These are phyloP conservation scores for Nylanderia fulva DNA, from an alignment of 1,140 invertebrate genomes.

Conservation along the genomic window DNA sequence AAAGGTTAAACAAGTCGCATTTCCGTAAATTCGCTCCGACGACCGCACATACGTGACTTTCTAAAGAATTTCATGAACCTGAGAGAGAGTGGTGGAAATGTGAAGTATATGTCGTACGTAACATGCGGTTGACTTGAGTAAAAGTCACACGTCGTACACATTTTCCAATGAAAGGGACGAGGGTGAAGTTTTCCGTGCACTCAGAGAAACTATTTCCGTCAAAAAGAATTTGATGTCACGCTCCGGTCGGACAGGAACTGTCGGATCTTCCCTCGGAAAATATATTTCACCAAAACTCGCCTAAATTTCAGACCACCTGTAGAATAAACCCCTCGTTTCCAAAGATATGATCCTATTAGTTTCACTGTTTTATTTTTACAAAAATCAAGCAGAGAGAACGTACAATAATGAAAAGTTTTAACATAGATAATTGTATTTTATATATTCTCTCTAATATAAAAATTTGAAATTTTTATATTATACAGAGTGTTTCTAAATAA, in stretches of 20 bases:
- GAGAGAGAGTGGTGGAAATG: constrained; percentile 30
- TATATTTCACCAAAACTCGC: constrained; percentile 55
- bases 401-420: constrained; percentile 44
- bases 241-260: constrained; percentile 36
- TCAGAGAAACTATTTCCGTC: constrained; percentile 59
- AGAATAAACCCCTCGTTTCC: constrained; percentile 46
- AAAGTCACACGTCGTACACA: constrained; percentile 61
- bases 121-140: constrained; percentile 59
- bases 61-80: constrained; percentile 51
- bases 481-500: too few relatives aligned
- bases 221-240: constrained; percentile 59
- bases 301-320: constrained; percentile 60
- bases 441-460: constrained; percentile 24
- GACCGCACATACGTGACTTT: constrained; percentile 44
- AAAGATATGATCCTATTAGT: constrained; percentile 28
- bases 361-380: constrained; percentile 23
- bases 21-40: constrained; percentile 25
- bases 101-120: constrained; percentile 38
- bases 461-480: not conserved
- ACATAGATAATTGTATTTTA: constrained; percentile 15
- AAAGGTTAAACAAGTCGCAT: constrained; percentile 26
- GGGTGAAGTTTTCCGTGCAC: constrained; percentile 50
- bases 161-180: constrained; percentile 59
- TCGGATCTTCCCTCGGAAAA: constrained; percentile 41
- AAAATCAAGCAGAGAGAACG: not conserved